Evolutionary conservation across 2,797 vertebrate genomes (phyloP).

Genomic region (Numenius phaeopus): DNA sequence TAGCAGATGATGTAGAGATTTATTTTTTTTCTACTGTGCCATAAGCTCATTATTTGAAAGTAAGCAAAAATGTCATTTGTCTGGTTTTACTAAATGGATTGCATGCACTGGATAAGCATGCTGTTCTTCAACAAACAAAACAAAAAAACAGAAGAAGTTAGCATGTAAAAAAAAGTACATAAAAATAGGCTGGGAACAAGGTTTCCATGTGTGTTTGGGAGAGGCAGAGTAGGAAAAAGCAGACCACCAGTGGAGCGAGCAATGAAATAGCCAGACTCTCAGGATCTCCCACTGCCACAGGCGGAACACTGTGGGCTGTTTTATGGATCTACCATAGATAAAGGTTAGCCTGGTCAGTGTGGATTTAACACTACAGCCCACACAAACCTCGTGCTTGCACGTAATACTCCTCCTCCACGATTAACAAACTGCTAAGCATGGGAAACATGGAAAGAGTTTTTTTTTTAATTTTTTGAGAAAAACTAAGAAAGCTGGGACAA

Average conservation of each 20-base stretch:
- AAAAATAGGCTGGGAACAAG: neutral
- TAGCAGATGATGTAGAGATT: neutral
- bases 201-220: neutral
- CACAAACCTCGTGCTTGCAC: neutral
- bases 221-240: neutral
- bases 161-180: neutral
- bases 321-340: neutral
- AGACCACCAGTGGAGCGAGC: neutral
- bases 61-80: neutral
- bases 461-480: neutral
- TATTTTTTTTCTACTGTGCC: neutral
- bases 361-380: neutral
- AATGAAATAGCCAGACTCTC: neutral
- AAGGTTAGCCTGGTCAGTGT: neutral
- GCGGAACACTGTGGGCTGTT: neutral
- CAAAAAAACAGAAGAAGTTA: rapidly evolving
- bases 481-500: neutral
- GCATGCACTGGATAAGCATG: neutral
- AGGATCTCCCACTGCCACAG: neutral
- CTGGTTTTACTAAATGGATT: neutral
- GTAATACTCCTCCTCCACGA: neutral
- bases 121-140: neutral
- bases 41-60: neutral
- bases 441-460: neutral
- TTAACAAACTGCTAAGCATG: neutral